Conservation (phyloP, 2,888 invertebrate genomes). For the Leptinotarsa juncta region DNA sequence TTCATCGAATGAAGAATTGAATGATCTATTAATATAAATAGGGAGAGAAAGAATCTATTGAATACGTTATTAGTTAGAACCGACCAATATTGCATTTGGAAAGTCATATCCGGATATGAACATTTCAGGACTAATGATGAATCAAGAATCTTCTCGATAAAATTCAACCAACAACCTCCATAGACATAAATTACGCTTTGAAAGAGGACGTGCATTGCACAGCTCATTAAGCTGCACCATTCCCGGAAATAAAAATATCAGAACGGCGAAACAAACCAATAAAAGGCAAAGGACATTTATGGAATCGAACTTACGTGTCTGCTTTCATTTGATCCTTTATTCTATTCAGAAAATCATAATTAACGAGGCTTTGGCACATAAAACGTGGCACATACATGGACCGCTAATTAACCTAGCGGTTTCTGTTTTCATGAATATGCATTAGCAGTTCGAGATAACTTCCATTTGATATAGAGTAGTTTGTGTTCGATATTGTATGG, state of each 20-base stretch:
- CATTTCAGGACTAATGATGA: not conserved
- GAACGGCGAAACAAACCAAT: conserved; percentile 3
- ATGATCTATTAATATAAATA: too few relatives aligned
- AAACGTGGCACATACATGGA: conserved; percentile 31
- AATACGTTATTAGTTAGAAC: too few relatives aligned
- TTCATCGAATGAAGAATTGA: too few relatives aligned
- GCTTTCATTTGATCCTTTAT: conserved; percentile 18
- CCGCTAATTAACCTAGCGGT: conserved; percentile 37
- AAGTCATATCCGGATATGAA: not conserved
- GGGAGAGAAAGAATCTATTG: too few relatives aligned
- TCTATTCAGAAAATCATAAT: conserved; percentile 33
- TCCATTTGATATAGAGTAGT: conserved; percentile 30
- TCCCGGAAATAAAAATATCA: not conserved
- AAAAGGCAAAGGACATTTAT: conserved; percentile 14
- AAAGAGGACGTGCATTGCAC: not conserved
- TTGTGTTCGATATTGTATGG: conserved; percentile 27
- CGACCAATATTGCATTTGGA: too few relatives aligned
- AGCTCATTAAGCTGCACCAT: not conserved
- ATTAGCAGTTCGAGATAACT: conserved; percentile 26
- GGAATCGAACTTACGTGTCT: conserved; percentile 9
- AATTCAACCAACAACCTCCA: not conserved
- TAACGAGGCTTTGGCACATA: conserved; percentile 31
- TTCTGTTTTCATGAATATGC: conserved; percentile 39
- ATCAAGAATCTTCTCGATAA: not conserved
- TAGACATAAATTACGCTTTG: not conserved